Evolutionary conservation across 2,113 vertebrate species (phyloP), one percentile per base, ranked within the genome.

Genomic region (Felis chaus): DNA sequence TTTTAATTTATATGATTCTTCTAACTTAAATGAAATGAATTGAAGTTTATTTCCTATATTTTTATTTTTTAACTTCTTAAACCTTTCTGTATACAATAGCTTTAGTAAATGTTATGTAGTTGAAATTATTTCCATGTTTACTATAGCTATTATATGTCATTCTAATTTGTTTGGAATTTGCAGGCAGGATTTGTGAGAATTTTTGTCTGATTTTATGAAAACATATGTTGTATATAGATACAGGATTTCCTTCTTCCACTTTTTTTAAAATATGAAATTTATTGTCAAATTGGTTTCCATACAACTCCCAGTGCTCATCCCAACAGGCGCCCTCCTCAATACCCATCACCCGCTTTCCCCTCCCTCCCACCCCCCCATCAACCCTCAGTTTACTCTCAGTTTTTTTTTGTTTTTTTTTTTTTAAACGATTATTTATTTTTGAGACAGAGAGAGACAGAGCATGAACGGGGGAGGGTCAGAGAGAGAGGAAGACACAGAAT

Each of bases 1-100:
- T 95, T 98, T 96, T 98, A 98, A 98, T 98, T 98, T 97, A 97
- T 97, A 94, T 98, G 97, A 98, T 98, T 98, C 97, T 96, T 98
- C 78, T 97, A 83, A 96, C 90, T 98, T 98, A 98, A 96, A 57
- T 92, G 89, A 94, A 98, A 98, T 96, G 87, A 57, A 98, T 96
- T 97, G 91, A 98, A 98, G 97, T 98, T 98, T 92, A 79, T 84
- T 97, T 92, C 48, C 79, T 92, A 45, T 79, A 94, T 97, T 98
- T 97, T 78, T 81, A 91, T 98, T 98, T 94, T 92, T 55, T 90
- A 97, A 36, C 76, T 98, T 79, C 31, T 85, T 61, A 82, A 92
- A 53, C 25, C 1, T 78, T 89, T 36, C 19, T 87, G 55, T 90
- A 39, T 48, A 81, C 11, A 87, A 71, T 16, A 86, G 18, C 33